Base-by-base conservation (phyloP, 1,140 invertebrate species). In the Vollenhovia emeryi region DNA sequence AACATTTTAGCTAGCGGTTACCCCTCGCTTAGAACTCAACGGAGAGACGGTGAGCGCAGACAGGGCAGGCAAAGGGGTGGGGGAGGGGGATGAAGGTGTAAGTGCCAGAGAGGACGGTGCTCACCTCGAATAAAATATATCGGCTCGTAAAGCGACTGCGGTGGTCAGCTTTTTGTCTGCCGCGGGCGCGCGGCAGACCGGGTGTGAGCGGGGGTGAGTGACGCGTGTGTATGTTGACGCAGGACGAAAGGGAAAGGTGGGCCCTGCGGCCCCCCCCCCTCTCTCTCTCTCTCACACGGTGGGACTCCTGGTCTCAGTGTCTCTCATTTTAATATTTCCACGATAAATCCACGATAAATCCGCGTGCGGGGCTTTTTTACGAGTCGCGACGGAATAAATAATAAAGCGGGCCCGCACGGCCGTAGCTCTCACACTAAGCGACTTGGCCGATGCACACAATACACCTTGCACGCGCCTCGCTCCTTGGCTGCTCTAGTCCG, bases 271-370 rank as follows among this genome's bases (percentile, higher is more conserved):
- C 11, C 57, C 13, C 40, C n/a, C 52, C 0, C 52, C 60, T 33
- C 52, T 76, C 36, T 59, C 59, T 36, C 18, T 50, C 18, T 21
- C 74, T 64, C n/a, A 36, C 43, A 11, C 9, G 52, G 33, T 74
- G 55, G 4, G 50, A 52, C 30, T 3, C 1, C 33, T 33, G 27
- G 48, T 33, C 13, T 6, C 87, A 82, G 84, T 89, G 84, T 83
- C 82, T 89, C 89, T 91, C 86, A 90, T 93, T 92, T 92, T 87
- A 93, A 93, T 93, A 93, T 91, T 92, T 91, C 69, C 73, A 75
- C 91, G 86, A 93, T 93, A 93, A 93, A 93, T 93, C 91, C 69
- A 75, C 91, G 86, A 93, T 93, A 93, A 93, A 93, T 93, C 91
- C 91, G 90, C 73, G 50, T 55, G 40, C 71, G 5, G 73, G 73